A percentile compares a stretch with the other conserved stretches of the same genome.
Evolutionary conservation across 2,113 vertebrate species (phyloP).

Genomic region (Marmota monax): DNA sequence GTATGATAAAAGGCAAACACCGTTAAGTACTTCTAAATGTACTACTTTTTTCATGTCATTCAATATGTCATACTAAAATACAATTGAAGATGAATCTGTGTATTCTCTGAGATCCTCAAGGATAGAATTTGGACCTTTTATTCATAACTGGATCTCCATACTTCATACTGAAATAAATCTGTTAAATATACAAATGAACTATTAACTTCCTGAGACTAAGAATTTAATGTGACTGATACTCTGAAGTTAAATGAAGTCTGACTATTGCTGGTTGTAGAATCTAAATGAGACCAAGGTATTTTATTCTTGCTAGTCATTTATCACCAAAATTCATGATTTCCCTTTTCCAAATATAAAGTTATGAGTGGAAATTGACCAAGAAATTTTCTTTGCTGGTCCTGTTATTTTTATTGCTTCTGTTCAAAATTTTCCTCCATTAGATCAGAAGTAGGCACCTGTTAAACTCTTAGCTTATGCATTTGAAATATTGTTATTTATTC

Average conservation of each 20-base stretch:
- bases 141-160: not conserved
- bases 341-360: not conserved
- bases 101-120: not conserved
- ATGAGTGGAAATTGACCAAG: not conserved
- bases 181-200: not conserved
- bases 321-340: not conserved
- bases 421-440: not conserved
- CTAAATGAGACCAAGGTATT: not conserved
- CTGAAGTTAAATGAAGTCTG: not conserved
- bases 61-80: not conserved
- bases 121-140: not conserved
- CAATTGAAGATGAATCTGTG: not conserved
- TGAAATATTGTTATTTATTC: not conserved
- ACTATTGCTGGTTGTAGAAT: not conserved
- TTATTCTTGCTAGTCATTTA: not conserved
- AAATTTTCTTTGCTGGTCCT: not conserved
- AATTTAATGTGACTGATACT: not conserved
- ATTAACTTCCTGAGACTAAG: not conserved
- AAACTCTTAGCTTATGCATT: not conserved
- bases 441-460: not conserved
- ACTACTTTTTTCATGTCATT: not conserved
- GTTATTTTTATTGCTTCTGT: not conserved
- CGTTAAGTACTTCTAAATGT: not conserved
- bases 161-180: not conserved
- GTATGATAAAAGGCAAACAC: not conserved